phyloP scores from a whole-genome alignment of 2,888 invertebrate genomes.

The Odontothrips loti region DNA sequence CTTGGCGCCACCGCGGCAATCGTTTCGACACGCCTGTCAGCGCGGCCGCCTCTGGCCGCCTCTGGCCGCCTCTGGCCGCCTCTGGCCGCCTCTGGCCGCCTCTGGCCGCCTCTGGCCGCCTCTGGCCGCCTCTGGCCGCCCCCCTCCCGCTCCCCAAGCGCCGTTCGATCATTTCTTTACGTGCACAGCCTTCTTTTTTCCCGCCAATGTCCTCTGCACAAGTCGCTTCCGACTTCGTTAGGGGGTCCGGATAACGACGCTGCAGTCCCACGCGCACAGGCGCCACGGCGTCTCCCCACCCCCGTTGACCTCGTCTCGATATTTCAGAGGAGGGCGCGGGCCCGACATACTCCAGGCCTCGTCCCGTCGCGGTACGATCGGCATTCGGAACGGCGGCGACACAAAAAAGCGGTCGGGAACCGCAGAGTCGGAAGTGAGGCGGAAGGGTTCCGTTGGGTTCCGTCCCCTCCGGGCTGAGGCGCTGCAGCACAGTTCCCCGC shows the following conservation, averaged over 20 bases:
- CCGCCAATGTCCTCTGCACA: background rate
- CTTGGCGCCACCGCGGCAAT: slow-evolving; percentile 16
- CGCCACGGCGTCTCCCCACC: background rate
- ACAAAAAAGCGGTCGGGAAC: background rate
- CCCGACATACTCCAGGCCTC: background rate
- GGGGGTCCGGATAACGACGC: no score
- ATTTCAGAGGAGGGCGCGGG: background rate
- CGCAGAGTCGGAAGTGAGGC: background rate
- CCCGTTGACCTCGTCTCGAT: background rate
- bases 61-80: no score
- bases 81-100: no score
- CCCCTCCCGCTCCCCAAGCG: background rate
- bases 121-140: no score
- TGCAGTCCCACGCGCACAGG: background rate
- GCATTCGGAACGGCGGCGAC: background rate
- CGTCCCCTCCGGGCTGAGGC: background rate
- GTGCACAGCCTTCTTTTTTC: background rate
- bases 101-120: no score
- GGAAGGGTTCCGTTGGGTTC: background rate
- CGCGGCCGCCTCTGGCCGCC: background rate
- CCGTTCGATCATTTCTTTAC: background rate
- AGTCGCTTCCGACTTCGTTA: no score
- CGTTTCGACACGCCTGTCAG: slow-evolving; percentile 16
- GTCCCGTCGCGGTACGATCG: background rate
- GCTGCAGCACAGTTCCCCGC: background rate